Evolutionary conservation across 2,888 invertebrate species (phyloP).

Genomic region (Stenurella melanura): DNA sequence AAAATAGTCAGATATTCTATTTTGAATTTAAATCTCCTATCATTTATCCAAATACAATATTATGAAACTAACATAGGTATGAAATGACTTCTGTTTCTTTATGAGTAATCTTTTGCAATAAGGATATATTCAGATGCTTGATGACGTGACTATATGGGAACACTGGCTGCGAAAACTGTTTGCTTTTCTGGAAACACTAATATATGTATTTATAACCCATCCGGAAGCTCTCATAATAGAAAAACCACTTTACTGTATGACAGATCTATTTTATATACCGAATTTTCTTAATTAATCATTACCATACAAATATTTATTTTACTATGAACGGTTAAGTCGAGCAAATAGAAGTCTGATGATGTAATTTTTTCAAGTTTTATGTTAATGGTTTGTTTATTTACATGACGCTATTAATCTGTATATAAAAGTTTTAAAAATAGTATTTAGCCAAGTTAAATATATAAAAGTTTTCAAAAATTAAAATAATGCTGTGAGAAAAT

Average conservation of each 20-base stretch:
- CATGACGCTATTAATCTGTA: not conserved
- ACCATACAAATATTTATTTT: constrained; percentile 10
- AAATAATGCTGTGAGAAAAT: not conserved
- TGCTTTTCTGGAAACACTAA: constrained; percentile 4
- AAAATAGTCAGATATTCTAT: not conserved
- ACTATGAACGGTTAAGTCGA: not conserved
- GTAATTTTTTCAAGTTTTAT: constrained; percentile 11
- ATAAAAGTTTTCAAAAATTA: not conserved
- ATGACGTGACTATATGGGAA: not conserved
- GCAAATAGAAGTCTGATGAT: constrained; percentile 2
- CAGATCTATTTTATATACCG: not conserved
- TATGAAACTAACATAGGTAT: not conserved
- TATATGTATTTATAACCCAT: constrained; percentile 9
- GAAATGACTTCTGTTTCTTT: not conserved
- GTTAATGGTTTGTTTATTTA: constrained; percentile 20
- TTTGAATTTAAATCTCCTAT: not conserved
- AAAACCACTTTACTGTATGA: not conserved
- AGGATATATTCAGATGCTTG: not conserved
- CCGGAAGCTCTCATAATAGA: constrained; percentile 17
- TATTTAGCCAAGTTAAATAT: not conserved
- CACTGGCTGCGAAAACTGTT: constrained; percentile 11
- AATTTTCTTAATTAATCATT: constrained; percentile 2
- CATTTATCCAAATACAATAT: not conserved
- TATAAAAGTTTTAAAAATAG: constrained; percentile 8
- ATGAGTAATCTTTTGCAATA: constrained; percentile 9